A percentile compares a stretch with the other conserved stretches of the same genome.
Conservation (phyloP, 2,888 invertebrate species). For the Melanargia galathea region DNA sequence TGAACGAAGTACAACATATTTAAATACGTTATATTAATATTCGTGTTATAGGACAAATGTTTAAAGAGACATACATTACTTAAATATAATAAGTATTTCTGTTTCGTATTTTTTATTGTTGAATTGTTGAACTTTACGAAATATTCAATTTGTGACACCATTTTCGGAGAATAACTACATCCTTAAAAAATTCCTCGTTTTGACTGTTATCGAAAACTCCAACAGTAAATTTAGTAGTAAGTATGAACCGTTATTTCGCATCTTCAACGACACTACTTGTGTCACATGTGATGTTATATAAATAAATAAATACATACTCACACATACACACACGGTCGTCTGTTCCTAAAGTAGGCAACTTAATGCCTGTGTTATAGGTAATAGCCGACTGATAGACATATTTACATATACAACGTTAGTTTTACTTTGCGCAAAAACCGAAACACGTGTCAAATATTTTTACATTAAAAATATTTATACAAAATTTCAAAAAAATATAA, state of each 20-base stretch:
- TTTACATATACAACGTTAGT: no score
- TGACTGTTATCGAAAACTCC: not conserved
- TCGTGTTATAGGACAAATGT: slow-evolving; percentile 19
- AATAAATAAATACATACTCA: no score
- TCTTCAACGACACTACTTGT: not conserved
- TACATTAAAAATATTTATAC: no score
- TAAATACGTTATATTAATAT: slow-evolving; percentile 26
- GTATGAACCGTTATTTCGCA: not conserved
- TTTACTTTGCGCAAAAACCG: no score
- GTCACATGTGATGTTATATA: not conserved
- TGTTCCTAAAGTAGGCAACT: no score
- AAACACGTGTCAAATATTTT: no score
- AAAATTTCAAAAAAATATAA: no score
- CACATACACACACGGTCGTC: no score
- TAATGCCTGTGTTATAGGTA: no score
- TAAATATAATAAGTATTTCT: slow-evolving; percentile 16
- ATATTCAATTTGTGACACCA: not conserved
- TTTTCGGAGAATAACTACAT: not conserved
- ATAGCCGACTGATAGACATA: no score
- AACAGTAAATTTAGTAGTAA: not conserved
- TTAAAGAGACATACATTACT: slow-evolving; percentile 10
- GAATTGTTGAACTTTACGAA: slow-evolving; percentile 5
- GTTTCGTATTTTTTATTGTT: slow-evolving; percentile 17
- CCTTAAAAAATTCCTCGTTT: not conserved
- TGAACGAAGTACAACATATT: slow-evolving; percentile 35